These are phyloP conservation scores for Lagenorhynchus albirostris DNA, from an alignment of 2,113 vertebrate genomes.

Conservation along the genomic window DNA sequence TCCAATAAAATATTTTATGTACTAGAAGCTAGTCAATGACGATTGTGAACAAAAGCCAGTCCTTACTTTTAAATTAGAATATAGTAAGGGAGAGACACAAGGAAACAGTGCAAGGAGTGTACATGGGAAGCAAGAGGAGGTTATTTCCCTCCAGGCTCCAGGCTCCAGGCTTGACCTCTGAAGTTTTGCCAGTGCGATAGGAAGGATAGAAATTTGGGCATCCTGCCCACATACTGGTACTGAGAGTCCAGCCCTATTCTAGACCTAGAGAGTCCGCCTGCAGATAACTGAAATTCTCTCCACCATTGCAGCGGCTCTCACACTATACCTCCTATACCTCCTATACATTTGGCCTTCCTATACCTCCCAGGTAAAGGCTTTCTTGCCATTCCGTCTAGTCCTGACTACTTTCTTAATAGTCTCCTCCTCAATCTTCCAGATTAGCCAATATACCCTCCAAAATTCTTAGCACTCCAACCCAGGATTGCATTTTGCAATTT, in stretches of 20 bases:
- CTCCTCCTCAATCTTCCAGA: neutral
- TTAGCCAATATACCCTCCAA: neutral
- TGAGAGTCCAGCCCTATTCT: neutral
- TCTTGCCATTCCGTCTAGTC: neutral
- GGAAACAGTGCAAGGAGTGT: neutral
- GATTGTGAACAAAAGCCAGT: neutral
- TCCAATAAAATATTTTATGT: neutral
- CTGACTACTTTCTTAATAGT: neutral
- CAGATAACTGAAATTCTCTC: neutral
- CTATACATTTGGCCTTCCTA: too few relatives aligned
- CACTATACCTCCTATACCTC: too few relatives aligned
- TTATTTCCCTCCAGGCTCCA: neutral
- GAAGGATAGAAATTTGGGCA: neutral
- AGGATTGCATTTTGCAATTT: neutral
- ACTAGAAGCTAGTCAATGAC: neutral
- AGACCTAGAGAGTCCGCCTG: neutral
- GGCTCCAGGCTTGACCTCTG: neutral
- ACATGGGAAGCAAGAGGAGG: neutral
- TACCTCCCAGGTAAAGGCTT: neutral
- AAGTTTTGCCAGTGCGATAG: neutral
- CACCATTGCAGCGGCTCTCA: accelerated
- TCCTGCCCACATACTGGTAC: neutral
- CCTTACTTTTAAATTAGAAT: neutral
- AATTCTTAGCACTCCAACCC: neutral
- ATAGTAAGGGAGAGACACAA: neutral